These are phyloP conservation scores for Frieseomelitta varia DNA, from an alignment of 1,140 invertebrate species.

Conservation along the genomic window DNA sequence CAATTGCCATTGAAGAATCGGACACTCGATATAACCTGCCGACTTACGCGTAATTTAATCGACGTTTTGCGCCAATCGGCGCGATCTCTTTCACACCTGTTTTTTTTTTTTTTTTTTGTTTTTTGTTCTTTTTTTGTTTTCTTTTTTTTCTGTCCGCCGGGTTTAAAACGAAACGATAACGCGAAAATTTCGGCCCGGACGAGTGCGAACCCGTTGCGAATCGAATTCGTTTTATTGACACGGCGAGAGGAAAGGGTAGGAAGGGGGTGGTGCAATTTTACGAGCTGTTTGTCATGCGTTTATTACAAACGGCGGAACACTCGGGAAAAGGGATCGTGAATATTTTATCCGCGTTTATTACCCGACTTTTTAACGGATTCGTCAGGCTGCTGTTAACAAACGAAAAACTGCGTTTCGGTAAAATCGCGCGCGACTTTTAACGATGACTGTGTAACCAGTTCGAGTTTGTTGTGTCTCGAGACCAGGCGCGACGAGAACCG, in stretches of 20 bases:
- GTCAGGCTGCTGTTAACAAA: constrained; percentile 28
- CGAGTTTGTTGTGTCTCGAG: constrained; percentile 40
- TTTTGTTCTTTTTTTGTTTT: neutral
- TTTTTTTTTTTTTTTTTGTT: too few species aligned
- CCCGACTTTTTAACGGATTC: constrained; percentile 25
- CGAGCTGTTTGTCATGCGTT: neutral
- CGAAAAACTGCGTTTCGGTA: neutral
- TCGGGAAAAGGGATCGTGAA: constrained; percentile 12
- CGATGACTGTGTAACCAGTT: constrained; percentile 29
- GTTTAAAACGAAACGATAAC: neutral
- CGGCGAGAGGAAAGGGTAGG: too few species aligned
- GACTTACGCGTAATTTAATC: constrained; percentile 25
- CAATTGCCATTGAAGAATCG: neutral
- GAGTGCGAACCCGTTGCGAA: neutral
- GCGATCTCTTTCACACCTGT: neutral
- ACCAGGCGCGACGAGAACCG: constrained; percentile 14
- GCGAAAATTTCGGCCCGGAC: neutral
- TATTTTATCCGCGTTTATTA: constrained; percentile 40
- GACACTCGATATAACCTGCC: neutral
- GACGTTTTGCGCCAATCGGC: neutral
- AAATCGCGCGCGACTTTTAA: neutral
- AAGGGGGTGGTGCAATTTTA: neutral
- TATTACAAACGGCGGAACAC: neutral
- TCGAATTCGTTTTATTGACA: constrained; percentile 5
- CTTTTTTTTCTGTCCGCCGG: neutral